Evolutionary conservation across 64 coral and sea anemone genomes (phyloP), one percentile per base, ranked within the genome.

Genomic region (Montipora capricornis): DNA sequence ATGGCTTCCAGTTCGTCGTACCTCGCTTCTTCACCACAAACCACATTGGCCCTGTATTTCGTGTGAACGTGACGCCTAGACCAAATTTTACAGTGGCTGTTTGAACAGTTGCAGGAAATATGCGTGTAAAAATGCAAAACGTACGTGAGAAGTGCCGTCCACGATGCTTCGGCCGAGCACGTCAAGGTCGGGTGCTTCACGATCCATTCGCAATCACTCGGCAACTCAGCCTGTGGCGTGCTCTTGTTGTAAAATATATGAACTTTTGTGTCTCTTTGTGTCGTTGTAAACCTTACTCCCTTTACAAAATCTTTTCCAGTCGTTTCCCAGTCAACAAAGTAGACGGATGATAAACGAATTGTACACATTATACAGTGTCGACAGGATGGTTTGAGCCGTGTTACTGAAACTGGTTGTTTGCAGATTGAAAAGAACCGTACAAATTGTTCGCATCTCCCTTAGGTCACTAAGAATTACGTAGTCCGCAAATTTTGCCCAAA

Each of bases 211-310:
- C 75, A 92, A 62, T 92, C 91, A 2, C 46, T 64, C 20, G 95
- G 95, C 1, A 94, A 83, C 3, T 86, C 79, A 11, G 50, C 48
- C 29, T 92, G 89, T 3, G 89, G 77, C 14, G 95, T 97, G 11
- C 92, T 97, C 78, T 94, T 97, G 84, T 97, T 97, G 73, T 91
- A 97, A 52, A 97, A 97, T 20, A 97, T 20, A 51, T 97, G 95
- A 16, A 97, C 89, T 69, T 91, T 92, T 3, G 86, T 92, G 24
- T 94, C 93, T 50, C 85, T 79, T 61, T 91, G 89, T 19, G 95
- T 73, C 88, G 95, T 86, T 47, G 89, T 92, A 68, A 97, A 97
- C 74, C 80, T 94, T 26, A 97, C 91, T 73, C 95, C 95, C 74
- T 97, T 94, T 13, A 97, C 73, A 71, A 97, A 97, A 70, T 94